phyloP scores from a whole-genome alignment of 2,888 invertebrate genomes.

The Nipponacmea schrenckii region DNA sequence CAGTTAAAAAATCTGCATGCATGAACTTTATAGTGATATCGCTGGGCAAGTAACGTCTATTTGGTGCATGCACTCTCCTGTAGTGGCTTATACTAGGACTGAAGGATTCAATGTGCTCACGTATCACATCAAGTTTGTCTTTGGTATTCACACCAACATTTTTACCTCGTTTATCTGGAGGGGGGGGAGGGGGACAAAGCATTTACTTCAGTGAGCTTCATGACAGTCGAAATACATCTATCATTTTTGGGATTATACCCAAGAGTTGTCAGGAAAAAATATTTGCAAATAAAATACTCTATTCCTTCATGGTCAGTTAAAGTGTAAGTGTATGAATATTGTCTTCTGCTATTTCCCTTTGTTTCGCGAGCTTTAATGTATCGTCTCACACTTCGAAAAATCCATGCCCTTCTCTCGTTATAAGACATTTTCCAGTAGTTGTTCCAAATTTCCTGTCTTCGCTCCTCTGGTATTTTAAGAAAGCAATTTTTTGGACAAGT shows the following conservation, averaged over 20 bases:
- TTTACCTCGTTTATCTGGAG: conserved; percentile 9
- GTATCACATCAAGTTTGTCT: background rate
- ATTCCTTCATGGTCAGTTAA: background rate
- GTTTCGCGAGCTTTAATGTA: background rate
- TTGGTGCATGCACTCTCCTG: conserved; percentile 14
- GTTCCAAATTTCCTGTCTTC: background rate
- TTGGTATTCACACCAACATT: conserved; percentile 6
- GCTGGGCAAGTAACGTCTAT: conserved; percentile 4
- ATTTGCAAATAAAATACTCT: background rate
- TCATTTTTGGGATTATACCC: conserved; percentile 1
- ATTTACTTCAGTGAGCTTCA: background rate
- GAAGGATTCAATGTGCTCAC: background rate
- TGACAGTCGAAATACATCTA: background rate
- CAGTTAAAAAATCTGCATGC: background rate
- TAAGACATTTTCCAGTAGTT: background rate
- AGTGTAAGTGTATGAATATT: background rate
- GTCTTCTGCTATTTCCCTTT: background rate
- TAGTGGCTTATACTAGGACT: conserved; percentile 4
- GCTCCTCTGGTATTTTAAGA: background rate
- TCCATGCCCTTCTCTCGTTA: background rate
- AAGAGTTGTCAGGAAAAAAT: conserved; percentile 8
- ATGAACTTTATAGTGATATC: conserved; percentile 10
- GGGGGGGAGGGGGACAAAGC: background rate
- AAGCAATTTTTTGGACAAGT: background rate
- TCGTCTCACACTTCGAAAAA: background rate